These are phyloP conservation scores for Tolypeutes matacus DNA, from an alignment of 2,797 vertebrate genomes.

Conservation along the genomic window DNA sequence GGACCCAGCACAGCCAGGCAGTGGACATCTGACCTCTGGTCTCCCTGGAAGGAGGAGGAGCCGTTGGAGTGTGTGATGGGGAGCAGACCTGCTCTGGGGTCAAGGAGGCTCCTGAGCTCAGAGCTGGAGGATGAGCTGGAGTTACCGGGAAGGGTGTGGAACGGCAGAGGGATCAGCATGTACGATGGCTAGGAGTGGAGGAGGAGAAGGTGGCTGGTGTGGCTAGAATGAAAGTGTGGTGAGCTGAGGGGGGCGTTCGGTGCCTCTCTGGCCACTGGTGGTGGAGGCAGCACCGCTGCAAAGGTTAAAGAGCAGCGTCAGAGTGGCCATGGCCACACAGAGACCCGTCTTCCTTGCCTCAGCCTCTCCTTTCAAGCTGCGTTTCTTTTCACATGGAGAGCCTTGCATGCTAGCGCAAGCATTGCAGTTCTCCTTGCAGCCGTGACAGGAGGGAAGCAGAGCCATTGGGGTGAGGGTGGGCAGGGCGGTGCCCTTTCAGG, in stretches of 20 bases:
- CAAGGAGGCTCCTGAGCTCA: neutral
- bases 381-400: neutral
- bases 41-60: neutral
- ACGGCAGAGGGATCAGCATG: neutral
- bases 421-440: too few relatives aligned
- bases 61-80: neutral
- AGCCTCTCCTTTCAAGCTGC: neutral
- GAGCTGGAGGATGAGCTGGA: too few relatives aligned
- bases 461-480: neutral
- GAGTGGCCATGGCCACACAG: accelerated
- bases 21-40: too few relatives aligned
- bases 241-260: neutral
- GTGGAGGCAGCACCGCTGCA: too few relatives aligned
- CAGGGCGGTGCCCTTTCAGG: too few relatives aligned
- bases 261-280: neutral
- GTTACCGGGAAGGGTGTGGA: neutral
- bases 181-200: neutral
- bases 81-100: neutral
- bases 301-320: neutral
- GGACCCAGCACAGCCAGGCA: neutral
- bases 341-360: neutral
- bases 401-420: accelerated
- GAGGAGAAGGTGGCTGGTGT: accelerated
- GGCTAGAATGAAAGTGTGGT: accelerated
- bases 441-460: accelerated